Base-by-base conservation (phyloP, 92 coral and sea anemone genomes). In the Micromussa lordhowensis region DNA sequence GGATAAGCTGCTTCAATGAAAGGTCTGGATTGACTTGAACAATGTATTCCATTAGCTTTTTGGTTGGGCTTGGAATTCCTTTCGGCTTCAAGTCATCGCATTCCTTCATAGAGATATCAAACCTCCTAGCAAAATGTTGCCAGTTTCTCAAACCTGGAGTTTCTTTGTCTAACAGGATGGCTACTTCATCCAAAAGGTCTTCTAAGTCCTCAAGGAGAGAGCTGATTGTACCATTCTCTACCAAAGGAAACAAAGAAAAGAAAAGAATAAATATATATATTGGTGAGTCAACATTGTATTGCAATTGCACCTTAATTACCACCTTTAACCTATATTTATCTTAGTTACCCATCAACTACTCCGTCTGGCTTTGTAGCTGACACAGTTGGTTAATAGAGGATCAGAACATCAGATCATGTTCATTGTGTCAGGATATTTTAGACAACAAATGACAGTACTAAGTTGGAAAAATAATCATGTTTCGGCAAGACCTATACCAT, bases 1-100 rank as follows among this genome's bases (percentile, higher is more conserved):
- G 44, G 13, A 73, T 18, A 31, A 73, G 35, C 40, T 8, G 22
- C 77, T 35, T 73, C 44, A 73, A 21, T 73, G 38, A 35, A 21
- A 73, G 77, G 77, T 73, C 53, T 73, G 77, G 53, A 73, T 73
- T 38, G 18, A 73, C 77, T 35, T 73, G 77, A 73, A 73, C 40
- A 29, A 73, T 73, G 77, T 73, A 21, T 73, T 73, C 77, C 77
- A 73, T 34, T 12, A 73, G 35, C 6, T 35, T 73, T 34, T 35
- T 73, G 77, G 77, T 73, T 35, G 77, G 77, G 40, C 77, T 29
- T 73, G 77, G 77, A 21, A 31, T 73, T 24, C 51, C 77, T 35
- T 21, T 73, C 0, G 77, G 77, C 21, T 73, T 29, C 48, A 73
- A 73, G 19, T 9, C 5, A 38, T 34, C 53, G 35, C 77, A 73